Evolutionary conservation across 2,113 vertebrate genomes (phyloP).

Genomic region (Anhinga rufa): DNA sequence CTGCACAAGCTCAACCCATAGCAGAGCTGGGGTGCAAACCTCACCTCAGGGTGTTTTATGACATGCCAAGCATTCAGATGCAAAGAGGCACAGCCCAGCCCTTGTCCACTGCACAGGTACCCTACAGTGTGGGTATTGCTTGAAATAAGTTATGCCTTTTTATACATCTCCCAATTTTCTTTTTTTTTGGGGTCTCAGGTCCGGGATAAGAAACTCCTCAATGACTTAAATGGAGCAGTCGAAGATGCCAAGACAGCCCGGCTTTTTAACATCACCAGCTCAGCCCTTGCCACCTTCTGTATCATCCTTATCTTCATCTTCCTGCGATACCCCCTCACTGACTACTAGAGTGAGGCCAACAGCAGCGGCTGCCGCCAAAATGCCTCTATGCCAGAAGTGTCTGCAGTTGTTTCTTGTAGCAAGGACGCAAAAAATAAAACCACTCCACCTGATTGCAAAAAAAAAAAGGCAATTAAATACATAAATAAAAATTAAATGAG

Average conservation of each 20-base stretch:
- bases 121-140: background rate
- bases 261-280: conserved; percentile 82
- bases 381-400: conserved; percentile 23
- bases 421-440: background rate
- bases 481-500: background rate
- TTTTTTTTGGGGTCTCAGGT: conserved; percentile 56
- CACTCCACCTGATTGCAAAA: background rate
- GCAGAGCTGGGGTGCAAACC: background rate
- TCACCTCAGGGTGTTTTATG: background rate
- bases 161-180: background rate
- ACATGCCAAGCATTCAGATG: background rate
- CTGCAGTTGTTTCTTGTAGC: conserved; percentile 53
- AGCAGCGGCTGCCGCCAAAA: background rate
- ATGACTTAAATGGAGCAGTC: conserved; percentile 78
- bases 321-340: conserved; percentile 77
- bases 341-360: conserved; percentile 69
- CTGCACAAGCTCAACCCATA: background rate
- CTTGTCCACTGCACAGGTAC: background rate
- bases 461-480: background rate
- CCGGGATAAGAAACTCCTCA: conserved; percentile 81
- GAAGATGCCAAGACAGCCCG: conserved; percentile 81
- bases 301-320: conserved; percentile 78
- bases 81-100: background rate
- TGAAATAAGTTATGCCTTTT: background rate
- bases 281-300: conserved; percentile 78